Evolutionary conservation across 2,113 vertebrate genomes (phyloP).

Genomic region (Nibea coibor): DNA sequence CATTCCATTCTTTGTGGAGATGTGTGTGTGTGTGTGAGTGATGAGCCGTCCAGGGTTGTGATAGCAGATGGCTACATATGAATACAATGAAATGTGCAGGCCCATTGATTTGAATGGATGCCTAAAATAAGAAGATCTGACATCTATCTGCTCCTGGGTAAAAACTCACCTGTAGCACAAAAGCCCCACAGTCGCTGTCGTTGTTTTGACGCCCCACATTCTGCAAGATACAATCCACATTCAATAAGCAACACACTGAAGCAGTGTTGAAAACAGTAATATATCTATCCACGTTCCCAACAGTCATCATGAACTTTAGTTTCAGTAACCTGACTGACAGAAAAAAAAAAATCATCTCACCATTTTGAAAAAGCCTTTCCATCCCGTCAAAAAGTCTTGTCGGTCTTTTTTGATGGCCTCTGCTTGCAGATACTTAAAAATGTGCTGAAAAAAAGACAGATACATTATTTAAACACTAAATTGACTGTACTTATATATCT

Average conservation of each 20-base stretch:
- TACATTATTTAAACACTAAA: too few species aligned
- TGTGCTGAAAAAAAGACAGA: slow-evolving; percentile 83
- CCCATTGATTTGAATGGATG: background rate
- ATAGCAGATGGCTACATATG: too few species aligned
- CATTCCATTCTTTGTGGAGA: too few species aligned
- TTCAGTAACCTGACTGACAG: too few species aligned
- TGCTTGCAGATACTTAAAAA: slow-evolving; percentile 93
- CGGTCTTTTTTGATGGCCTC: slow-evolving; percentile 92
- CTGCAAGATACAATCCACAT: slow-evolving; percentile 77
- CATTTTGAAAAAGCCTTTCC: slow-evolving; percentile 96
- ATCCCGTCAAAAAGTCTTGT: slow-evolving; percentile 88
- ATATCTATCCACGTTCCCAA: too few species aligned
- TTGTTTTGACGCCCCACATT: slow-evolving; percentile 95
- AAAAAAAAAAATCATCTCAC: slow-evolving; percentile 74
- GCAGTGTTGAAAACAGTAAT: background rate
- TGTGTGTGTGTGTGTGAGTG: too few species aligned
- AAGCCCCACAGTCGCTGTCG: slow-evolving; percentile 94
- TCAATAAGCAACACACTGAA: background rate
- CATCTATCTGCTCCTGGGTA: background rate
- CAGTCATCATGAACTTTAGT: too few species aligned
- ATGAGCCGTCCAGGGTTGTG: too few species aligned
- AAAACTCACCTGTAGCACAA: slow-evolving; percentile 91
- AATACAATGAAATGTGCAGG: background rate
- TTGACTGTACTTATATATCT: too few species aligned
- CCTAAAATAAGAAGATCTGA: background rate